Conservation (phyloP, 2,113 vertebrate genomes). For the Pteronura brasiliensis region DNA sequence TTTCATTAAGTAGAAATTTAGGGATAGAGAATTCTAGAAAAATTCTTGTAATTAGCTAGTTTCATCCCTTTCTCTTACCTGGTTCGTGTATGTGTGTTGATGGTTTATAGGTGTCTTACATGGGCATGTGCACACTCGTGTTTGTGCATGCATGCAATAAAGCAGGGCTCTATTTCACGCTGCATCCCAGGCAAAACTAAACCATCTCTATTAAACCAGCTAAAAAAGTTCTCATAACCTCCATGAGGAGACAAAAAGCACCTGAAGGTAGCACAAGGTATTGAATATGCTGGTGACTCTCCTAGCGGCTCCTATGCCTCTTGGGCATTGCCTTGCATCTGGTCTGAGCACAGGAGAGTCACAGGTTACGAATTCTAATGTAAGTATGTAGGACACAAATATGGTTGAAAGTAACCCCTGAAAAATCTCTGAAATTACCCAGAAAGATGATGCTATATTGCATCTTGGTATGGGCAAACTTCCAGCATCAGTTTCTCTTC, state of each 20-base stretch:
- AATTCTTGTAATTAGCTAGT: background rate
- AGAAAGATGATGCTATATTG: background rate
- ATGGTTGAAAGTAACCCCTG: background rate
- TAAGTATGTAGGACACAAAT: background rate
- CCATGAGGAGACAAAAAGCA: background rate
- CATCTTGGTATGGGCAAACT: background rate
- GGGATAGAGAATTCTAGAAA: background rate
- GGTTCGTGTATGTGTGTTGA: background rate
- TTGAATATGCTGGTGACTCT: background rate
- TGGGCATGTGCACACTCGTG: accelerated
- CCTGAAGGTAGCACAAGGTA: no score
- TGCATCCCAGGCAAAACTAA: background rate
- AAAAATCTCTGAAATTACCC: background rate
- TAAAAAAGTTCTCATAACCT: background rate
- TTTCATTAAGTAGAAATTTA: background rate
- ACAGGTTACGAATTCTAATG: background rate
- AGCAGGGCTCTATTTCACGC: background rate
- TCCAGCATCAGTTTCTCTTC: background rate
- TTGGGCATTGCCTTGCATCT: background rate
- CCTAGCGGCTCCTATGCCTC: background rate
- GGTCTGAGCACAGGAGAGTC: background rate
- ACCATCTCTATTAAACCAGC: background rate
- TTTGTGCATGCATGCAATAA: background rate
- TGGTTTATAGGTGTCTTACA: background rate
- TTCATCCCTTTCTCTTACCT: background rate